Base-by-base conservation (phyloP, 2,113 vertebrate species). In the Cryptotis parvus region DNA sequence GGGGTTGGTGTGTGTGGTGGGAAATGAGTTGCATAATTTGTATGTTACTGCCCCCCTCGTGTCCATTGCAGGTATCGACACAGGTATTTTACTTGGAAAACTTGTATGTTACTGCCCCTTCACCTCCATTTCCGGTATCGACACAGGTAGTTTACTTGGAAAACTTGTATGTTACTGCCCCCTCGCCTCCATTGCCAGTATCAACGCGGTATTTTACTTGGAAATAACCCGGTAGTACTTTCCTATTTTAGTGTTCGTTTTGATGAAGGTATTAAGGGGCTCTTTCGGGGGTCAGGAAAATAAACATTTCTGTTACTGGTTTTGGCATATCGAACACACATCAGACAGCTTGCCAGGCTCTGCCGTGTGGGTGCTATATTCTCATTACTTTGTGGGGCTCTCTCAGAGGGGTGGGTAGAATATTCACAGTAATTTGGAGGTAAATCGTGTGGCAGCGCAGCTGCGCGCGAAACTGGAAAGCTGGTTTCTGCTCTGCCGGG, bases 41-140 rank as follows among this genome's bases (percentile, higher is more conserved):
- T 85, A 61, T 73, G n/a, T 86, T 86, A 73, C 92, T 84, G 95
- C n/a, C 90, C 93, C 89, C 37, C 96, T 5, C 15, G 94, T 81
- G 96, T 72, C 75, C 85, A 83, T 52, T 65, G 31, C 15, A 8
- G 14, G 49, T 74, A 37, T 18, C 14, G 94, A 82, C 24, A 35
- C 9, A 0, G 6, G 24, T 4, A 27, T 37, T 92, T 89, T 80
- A 18, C 24, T 29, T 41, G 35, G 45, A 43, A 65, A 9, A 3
- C 9, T 52, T 83, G 76, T 85, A 61, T 73, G n/a, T 86, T 86
- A 73, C 92, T 84, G 95, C 90, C 93, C 89, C 37, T 95, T 5
- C 15, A 93, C 77, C 95, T 72, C 75, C 85, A 83, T 52, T 65
- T 33, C 15, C 10, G 14, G 49, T 74, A 37, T 18, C 14, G 94